phyloP scores from a whole-genome alignment of 2,113 vertebrate genomes.

The Microcebus murinus region DNA sequence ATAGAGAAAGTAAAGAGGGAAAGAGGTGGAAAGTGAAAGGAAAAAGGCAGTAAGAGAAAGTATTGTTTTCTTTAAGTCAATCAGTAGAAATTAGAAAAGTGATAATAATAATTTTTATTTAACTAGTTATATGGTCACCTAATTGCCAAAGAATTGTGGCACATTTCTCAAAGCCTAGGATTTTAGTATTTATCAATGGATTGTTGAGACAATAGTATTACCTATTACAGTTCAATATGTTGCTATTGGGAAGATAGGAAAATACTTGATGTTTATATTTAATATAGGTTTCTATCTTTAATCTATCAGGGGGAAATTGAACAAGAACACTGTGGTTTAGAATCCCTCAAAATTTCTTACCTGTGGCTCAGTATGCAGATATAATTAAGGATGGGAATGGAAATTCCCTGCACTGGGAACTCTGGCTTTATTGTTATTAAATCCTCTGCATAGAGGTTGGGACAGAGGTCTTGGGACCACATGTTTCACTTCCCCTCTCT shows the following conservation, averaged over 20 bases:
- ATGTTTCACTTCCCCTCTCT: not conserved
- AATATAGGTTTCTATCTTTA: conserved; percentile 64
- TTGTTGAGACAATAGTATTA: not conserved
- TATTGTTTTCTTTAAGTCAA: not conserved
- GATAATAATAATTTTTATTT: not conserved
- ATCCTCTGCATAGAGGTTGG: conserved; percentile 22
- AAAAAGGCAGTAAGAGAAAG: not conserved
- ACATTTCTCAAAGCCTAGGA: not conserved
- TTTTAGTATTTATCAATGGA: conserved; percentile 1
- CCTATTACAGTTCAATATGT: not conserved
- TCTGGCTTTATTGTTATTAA: conserved; percentile 66
- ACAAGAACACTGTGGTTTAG: conserved; percentile 29
- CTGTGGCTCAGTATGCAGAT: conserved; percentile 3
- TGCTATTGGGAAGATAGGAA: conserved; percentile 26
- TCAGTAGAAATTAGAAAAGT: not conserved
- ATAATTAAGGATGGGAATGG: conserved; percentile 68
- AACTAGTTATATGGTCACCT: not conserved
- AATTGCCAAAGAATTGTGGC: not conserved
- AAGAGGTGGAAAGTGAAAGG: not conserved
- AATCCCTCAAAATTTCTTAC: conserved; percentile 45
- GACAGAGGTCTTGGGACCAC: conserved; percentile 34
- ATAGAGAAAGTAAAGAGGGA: not conserved
- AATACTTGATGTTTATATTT: conserved; percentile 54
- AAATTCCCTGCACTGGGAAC: conserved; percentile 61
- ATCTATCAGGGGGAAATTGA: conserved; percentile 36